Conservation (phyloP, 2,888 invertebrate genomes). For the Dioctria rufipes region DNA sequence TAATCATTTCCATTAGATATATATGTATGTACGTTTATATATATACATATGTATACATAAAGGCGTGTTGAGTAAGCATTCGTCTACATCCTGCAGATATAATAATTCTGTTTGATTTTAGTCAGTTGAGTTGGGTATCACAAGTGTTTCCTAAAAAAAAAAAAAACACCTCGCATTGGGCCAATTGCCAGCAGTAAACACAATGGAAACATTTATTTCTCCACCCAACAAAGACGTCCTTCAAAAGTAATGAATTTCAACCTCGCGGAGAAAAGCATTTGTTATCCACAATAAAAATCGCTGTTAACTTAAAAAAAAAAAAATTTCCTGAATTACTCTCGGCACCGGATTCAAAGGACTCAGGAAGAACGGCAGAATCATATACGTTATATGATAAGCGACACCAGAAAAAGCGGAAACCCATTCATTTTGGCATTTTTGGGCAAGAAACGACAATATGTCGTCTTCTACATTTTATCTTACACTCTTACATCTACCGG, state of each 20-base stretch:
- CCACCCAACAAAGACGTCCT: neutral
- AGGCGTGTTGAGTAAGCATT: neutral
- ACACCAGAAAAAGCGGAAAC: neutral
- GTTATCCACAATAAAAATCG: too few relatives aligned
- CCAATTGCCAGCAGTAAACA: neutral
- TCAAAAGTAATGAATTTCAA: too few relatives aligned
- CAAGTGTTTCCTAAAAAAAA: neutral
- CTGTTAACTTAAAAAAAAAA: too few relatives aligned
- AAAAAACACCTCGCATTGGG: neutral
- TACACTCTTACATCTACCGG: constrained; percentile 27
- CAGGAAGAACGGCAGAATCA: neutral
- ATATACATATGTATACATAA: too few relatives aligned
- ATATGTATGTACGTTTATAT: neutral
- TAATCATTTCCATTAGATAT: neutral
- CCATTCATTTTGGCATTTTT: constrained; percentile 29
- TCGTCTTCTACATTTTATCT: constrained; percentile 53
- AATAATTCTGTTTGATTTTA: neutral
- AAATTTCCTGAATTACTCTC: too few relatives aligned
- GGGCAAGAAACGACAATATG: constrained; percentile 50
- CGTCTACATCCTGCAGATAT: neutral
- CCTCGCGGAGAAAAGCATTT: too few relatives aligned
- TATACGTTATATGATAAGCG: constrained; percentile 15
- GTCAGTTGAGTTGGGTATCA: neutral
- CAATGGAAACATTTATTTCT: too few relatives aligned
- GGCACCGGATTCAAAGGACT: constrained; percentile 3